Evolutionary conservation across 2,888 invertebrate species (phyloP).

Genomic region (Nesidiocoris tenuis): DNA sequence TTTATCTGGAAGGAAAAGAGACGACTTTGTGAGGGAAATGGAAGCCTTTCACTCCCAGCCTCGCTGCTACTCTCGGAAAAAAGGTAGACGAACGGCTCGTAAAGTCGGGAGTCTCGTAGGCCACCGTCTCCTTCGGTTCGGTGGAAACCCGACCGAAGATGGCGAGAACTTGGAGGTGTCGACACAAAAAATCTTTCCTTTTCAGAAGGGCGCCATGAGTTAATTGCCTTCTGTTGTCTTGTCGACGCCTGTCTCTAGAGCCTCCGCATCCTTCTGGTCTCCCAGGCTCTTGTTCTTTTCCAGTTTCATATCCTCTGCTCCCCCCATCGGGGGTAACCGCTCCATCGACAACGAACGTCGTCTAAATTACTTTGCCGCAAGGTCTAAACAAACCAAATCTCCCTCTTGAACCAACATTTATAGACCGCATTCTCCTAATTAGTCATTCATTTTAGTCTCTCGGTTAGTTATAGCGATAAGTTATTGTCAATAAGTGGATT

Average conservation of each 20-base stretch:
- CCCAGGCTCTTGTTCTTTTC: not conserved
- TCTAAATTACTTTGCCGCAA: no score
- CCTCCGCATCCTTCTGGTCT: not conserved
- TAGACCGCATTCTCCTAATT: no score
- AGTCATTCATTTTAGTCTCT: no score
- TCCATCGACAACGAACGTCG: not conserved
- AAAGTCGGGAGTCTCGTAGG: not conserved
- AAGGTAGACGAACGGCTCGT: not conserved
- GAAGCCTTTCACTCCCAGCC: not conserved
- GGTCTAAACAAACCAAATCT: no score
- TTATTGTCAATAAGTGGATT: no score
- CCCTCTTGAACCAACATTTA: no score
- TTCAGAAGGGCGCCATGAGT: conserved; percentile 27
- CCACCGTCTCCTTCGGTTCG: not conserved
- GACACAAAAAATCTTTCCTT: conserved; percentile 26
- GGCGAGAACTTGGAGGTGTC: conserved; percentile 22
- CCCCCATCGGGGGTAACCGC: not conserved
- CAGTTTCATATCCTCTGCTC: not conserved
- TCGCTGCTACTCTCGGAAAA: not conserved
- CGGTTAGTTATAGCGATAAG: no score
- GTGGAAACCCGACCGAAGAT: not conserved
- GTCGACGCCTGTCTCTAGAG: conserved; percentile 24
- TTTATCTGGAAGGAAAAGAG: conserved; percentile 31
- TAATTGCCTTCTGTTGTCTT: conserved; percentile 40
- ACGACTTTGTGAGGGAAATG: not conserved